Percentiles rank a stretch among this genome's conserved stretches.
These are phyloP conservation scores for Albula goreensis DNA, from an alignment of 2,113 vertebrate species.

Conservation along the genomic window DNA sequence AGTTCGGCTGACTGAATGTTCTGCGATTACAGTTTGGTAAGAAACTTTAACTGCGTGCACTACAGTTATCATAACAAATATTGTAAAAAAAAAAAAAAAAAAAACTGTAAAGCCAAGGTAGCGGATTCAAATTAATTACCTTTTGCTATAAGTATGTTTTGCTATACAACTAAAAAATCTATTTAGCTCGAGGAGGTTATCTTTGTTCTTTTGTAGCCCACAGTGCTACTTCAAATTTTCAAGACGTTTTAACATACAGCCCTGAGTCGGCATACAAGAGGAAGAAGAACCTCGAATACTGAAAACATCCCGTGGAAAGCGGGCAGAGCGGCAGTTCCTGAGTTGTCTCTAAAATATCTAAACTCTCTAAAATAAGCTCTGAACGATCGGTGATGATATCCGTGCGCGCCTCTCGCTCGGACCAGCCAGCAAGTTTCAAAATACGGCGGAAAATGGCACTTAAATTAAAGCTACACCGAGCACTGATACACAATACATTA, in stretches of 20 bases:
- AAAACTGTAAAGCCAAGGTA: background rate
- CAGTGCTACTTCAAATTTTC: background rate
- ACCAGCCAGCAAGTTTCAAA: background rate
- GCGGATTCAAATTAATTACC: background rate
- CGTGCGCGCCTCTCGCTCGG: background rate
- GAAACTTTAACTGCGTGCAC: background rate
- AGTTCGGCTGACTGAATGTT: no score
- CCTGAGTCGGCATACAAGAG: background rate
- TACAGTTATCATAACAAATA: background rate
- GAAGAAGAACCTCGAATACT: background rate
- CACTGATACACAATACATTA: background rate
- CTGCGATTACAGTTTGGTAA: background rate
- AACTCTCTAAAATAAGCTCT: conserved; percentile 55
- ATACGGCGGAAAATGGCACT: background rate
- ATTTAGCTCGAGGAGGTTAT: background rate
- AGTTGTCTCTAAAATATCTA: conserved; percentile 68
- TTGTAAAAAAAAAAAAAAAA: background rate
- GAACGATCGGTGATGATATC: conserved; percentile 12
- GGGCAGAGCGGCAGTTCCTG: conserved; percentile 59
- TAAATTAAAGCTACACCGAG: background rate
- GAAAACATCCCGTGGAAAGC: conserved; percentile 43
- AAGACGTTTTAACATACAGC: background rate
- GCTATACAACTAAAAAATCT: background rate
- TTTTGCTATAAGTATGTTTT: background rate
- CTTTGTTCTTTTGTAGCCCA: background rate